Base-by-base conservation (phyloP, 2,888 invertebrate genomes). In the Nemapogon koenigi region DNA sequence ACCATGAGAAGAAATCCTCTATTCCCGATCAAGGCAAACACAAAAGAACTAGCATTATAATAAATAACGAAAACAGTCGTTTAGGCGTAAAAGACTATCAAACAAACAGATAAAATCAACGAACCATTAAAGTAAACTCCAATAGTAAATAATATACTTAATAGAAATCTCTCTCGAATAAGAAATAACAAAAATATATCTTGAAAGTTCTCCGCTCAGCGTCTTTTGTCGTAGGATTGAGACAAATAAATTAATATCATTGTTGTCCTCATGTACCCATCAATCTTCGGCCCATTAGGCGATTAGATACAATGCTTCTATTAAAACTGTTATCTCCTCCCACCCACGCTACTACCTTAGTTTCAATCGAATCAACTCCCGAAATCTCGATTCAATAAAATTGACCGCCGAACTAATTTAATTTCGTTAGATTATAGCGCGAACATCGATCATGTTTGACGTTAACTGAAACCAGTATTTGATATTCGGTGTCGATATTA, bases 281-380 rank as follows among this genome's bases (percentile, higher is more conserved):
- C 70, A 58, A 73, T 71, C 71, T 65, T 60, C 38, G 35, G 45
- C 40, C 66, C 70, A 72, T 71, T 73, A 69, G 52, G 46, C 57
- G 70, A 72, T 72, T 63, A 71, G 71, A 73, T 72, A 62, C 50
- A 50, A 47, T 45, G 43, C 42, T 52, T 50, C 57, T 59, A 62
- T 61, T 64, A 55, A 55, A 59, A 62, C 56, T 14, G 8, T 26
- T 27, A 28, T 28, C 37, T 51, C 43, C 37, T 47, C 45, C 63
- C 64, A 59, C 67, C 67, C 63, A 68, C 62, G 50, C 45, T 25
- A 41, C 51, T 50, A 55, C 49, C 48, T 46, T 55, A 52, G 16
- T 4, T 8, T 46, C 49, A 52, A 49, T 50, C 43, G 40, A 43
- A 45, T 47, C 41, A 43, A 52, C 51, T 52, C 46, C 51, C 49